phyloP scores from a whole-genome alignment of 2,113 vertebrate species.

The Steatornis caripensis region DNA sequence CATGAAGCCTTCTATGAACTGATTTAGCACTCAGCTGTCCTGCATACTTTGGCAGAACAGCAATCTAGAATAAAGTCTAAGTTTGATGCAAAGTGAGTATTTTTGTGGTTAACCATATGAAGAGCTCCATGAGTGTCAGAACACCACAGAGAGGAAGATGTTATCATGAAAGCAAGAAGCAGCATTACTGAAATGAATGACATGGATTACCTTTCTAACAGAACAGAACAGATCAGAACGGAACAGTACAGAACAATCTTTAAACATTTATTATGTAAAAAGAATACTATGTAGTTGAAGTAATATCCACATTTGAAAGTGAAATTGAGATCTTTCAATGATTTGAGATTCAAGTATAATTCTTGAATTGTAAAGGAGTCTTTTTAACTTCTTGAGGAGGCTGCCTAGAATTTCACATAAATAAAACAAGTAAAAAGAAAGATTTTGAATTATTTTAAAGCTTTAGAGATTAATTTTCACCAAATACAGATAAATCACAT shows the following conservation, averaged over 20 bases:
- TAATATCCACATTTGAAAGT: neutral
- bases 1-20: neutral
- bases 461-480: neutral
- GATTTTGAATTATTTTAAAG: neutral
- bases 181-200: neutral
- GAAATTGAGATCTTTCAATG: neutral
- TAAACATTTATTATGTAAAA: neutral
- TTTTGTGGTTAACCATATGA: neutral
- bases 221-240: no score
- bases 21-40: neutral
- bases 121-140: neutral
- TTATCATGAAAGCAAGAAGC: neutral
- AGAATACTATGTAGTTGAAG: neutral
- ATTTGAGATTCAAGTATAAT: conserved; percentile 5
- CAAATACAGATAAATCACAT: neutral
- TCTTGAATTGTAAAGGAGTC: neutral
- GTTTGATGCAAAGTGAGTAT: neutral
- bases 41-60: neutral
- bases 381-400: neutral
- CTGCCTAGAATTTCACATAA: neutral
- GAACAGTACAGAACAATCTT: neutral
- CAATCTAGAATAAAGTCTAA: neutral
- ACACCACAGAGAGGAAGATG: neutral
- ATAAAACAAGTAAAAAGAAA: neutral
- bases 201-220: neutral